These are phyloP conservation scores for Synergus gifuensis DNA, from an alignment of 2,888 invertebrate genomes.

Conservation along the genomic window DNA sequence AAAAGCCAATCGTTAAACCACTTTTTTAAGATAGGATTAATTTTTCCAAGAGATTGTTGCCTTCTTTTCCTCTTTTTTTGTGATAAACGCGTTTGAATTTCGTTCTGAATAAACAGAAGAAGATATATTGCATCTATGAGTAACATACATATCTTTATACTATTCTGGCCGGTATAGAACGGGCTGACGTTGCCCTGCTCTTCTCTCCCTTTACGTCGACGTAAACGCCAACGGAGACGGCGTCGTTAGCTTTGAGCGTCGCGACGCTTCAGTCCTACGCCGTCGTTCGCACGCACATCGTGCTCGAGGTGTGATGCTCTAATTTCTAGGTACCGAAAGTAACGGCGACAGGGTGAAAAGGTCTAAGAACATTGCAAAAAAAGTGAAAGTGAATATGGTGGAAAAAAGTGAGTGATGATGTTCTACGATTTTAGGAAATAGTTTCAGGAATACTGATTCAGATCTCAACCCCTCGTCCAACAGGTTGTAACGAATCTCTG, in stretches of 20 bases:
- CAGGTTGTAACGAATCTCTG: constrained; percentile 30
- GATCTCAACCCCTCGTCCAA: constrained; percentile 4
- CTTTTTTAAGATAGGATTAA: too few relatives aligned
- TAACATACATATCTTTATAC: constrained; percentile 14
- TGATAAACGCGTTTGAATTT: background rate
- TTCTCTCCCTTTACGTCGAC: constrained; percentile 61
- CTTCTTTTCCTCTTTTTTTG: background rate
- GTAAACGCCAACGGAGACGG: constrained; percentile 65
- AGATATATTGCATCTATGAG: constrained; percentile 39
- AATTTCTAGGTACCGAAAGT: constrained; percentile 49
- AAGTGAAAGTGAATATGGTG: constrained; percentile 66
- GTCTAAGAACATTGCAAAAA: constrained; percentile 42
- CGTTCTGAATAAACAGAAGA: constrained; percentile 27
- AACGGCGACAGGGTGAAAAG: constrained; percentile 47
- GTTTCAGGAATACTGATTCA: constrained; percentile 1
- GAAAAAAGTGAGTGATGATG: constrained; percentile 74
- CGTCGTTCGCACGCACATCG: constrained; percentile 56
- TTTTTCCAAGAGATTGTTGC: background rate
- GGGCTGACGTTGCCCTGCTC: constrained; percentile 53
- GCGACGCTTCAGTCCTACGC: constrained; percentile 74
- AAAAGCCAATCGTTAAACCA: too few relatives aligned
- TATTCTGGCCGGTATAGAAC: constrained; percentile 26
- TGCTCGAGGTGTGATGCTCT: constrained; percentile 54
- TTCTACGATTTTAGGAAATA: background rate
- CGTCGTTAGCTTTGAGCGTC: constrained; percentile 65